Evolutionary conservation across 2,797 vertebrate genomes (phyloP).

Genomic region (Tolypeutes matacus): DNA sequence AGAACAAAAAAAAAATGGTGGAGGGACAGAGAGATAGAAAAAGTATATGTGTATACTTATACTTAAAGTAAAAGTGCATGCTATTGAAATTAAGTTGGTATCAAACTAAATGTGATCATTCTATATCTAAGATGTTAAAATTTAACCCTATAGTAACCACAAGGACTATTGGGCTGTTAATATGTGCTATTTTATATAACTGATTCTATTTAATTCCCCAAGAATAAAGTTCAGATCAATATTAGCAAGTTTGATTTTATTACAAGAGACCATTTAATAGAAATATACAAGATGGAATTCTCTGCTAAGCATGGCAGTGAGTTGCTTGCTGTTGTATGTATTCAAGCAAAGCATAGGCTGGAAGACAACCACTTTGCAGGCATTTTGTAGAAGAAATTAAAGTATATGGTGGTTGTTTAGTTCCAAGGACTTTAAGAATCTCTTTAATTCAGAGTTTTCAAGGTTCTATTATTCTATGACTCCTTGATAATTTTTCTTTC

Average conservation of each 20-base stretch:
- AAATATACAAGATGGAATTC: neutral
- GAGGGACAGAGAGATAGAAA: too few relatives aligned
- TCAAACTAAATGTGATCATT: too few relatives aligned
- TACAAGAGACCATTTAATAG: conserved; percentile 1
- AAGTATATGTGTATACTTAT: too few relatives aligned
- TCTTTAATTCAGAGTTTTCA: conserved; percentile 32
- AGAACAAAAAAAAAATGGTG: too few relatives aligned
- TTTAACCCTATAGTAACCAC: too few relatives aligned
- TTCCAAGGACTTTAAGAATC: neutral
- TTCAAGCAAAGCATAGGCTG: neutral
- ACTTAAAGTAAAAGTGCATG: too few relatives aligned
- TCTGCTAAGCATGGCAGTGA: neutral
- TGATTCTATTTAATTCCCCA: neutral
- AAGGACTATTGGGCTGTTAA: neutral
- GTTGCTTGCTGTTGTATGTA: neutral
- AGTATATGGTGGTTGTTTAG: neutral
- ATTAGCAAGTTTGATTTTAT: neutral
- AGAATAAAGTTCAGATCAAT: neutral
- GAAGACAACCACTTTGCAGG: neutral
- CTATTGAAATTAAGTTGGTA: too few relatives aligned
- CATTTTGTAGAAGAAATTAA: conserved; percentile 13
- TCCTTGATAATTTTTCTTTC: conserved; percentile 60
- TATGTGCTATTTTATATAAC: neutral
- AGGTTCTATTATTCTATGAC: conserved; percentile 21
- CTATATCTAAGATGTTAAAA: too few relatives aligned